Evolutionary conservation across 2,113 vertebrate species (phyloP).

Genomic region (Dascyllus trimaculatus): DNA sequence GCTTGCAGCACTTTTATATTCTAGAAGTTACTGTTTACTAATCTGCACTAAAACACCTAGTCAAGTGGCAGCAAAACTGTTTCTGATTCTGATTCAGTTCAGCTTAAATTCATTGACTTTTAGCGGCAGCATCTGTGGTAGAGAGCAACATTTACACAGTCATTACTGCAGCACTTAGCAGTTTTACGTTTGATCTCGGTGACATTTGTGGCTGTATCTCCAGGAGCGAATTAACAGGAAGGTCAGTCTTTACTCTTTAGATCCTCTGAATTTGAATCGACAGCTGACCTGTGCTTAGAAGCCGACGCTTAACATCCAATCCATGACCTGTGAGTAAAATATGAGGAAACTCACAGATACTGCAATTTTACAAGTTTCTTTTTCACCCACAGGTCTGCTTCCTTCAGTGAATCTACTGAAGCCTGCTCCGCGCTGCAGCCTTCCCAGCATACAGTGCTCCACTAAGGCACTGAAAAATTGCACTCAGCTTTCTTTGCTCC

Average conservation of each 20-base stretch:
- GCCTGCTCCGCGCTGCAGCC: slow-evolving; percentile 40
- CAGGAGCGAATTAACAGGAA: slow-evolving; percentile 30
- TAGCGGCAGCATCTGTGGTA: too few species aligned
- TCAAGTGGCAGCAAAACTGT: too few species aligned
- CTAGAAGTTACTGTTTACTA: too few species aligned
- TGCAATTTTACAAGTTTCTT: slow-evolving; percentile 46
- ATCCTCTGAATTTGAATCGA: slow-evolving; percentile 20
- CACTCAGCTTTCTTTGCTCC: slow-evolving; percentile 49
- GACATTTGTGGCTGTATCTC: too few species aligned
- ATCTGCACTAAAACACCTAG: too few species aligned
- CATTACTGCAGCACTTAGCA: too few species aligned
- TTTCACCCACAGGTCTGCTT: slow-evolving; percentile 64
- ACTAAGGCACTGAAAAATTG: slow-evolving; percentile 61
- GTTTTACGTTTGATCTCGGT: too few species aligned
- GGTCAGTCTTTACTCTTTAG: slow-evolving; percentile 2
- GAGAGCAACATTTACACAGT: too few species aligned
- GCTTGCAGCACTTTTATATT: too few species aligned
- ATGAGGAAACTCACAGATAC: slow-evolving; percentile 31
- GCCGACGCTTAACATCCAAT: slow-evolving; percentile 30
- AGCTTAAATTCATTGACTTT: too few species aligned
- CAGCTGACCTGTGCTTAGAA: slow-evolving; percentile 4
- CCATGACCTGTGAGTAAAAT: slow-evolving; percentile 17
- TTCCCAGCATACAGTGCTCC: slow-evolving; percentile 67
- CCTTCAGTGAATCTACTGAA: slow-evolving; percentile 61
- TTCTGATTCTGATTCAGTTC: too few species aligned